Percentiles rank a stretch among this genome's conserved stretches.
These are phyloP conservation scores for Lophochroa leadbeateri DNA, from an alignment of 2,113 vertebrate genomes.

Conservation along the genomic window DNA sequence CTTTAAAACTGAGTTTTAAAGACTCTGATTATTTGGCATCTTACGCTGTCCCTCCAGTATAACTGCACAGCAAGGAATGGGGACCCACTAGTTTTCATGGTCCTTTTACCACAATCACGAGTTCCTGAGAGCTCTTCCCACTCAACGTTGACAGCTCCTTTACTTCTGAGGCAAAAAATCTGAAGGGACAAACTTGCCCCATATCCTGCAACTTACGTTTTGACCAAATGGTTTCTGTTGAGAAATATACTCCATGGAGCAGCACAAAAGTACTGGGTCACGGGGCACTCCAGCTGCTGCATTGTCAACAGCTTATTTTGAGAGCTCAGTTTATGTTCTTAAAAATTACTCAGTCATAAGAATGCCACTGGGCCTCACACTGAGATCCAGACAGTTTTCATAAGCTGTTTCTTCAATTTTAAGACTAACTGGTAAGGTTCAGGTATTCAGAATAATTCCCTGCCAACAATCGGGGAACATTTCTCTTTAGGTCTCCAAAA, in stretches of 20 bases:
- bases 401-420: neutral
- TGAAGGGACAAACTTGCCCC: neutral
- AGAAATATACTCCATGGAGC: accelerated
- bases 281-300: accelerated
- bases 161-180: neutral
- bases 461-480: neutral
- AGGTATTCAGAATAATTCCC: neutral
- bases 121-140: neutral
- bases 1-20: neutral
- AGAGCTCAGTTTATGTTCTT: neutral
- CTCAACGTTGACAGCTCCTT: accelerated
- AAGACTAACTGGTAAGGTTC: neutral
- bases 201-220: neutral
- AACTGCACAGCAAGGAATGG: neutral
- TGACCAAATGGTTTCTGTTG: neutral
- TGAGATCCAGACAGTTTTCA: neutral
- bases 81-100: neutral
- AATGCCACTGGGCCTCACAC: neutral
- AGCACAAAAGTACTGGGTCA: neutral
- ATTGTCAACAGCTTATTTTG: neutral
- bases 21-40: neutral
- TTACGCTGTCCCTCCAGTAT: accelerated
- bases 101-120: accelerated
- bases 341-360: neutral
- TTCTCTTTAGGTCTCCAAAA: neutral